Evolutionary conservation across 2,888 invertebrate genomes (phyloP), one percentile per base, ranked within the genome.

Genomic region (Pollenia labialis): DNA sequence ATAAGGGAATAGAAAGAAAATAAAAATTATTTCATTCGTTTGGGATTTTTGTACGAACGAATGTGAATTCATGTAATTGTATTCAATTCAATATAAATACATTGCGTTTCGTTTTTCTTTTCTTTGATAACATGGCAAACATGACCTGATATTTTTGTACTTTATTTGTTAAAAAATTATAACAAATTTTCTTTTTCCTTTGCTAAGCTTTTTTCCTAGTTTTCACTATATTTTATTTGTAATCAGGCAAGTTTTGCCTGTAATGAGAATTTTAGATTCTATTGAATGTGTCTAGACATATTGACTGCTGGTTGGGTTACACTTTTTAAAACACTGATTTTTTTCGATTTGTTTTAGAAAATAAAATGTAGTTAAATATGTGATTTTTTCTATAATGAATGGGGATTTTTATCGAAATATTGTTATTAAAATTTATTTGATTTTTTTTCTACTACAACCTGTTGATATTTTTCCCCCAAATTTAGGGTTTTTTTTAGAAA

Each of bases 211-310:
- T 58, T 14, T 48, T 46, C 16, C 50, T 16, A 23, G 16, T 46
- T 76, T 74, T 32, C 1, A 50, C 18, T 10, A 56, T 48, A 32
- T 44, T 32, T 58, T 66, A 54, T 56, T 52, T 44, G 9, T 81
- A 74, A 56, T 64, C 46, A 46, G 66, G 48, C n/a, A 32, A 50
- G 44, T 66, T 58, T 81, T 40, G 12, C n/a, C 32, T 42, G 50
- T 66, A 62, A 71, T 64, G 42, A 75, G 11, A 52, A 64, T 83
- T 64, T 72, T 14, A 54, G 68, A 68, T 72, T 81, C 42, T 58
- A 84, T 84, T 87, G 80, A 84, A 77, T 74, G 56, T 71, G 87
- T 87, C 87, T 87, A 87, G 87, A 87, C 87, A 81, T 66, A 74
- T 84, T 81, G 87, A 84, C 87, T 84, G 68, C 84, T 84, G 68